These are phyloP conservation scores for Pseudomyrmex cubaensis DNA, from an alignment of 1,140 invertebrate species.

Conservation along the genomic window DNA sequence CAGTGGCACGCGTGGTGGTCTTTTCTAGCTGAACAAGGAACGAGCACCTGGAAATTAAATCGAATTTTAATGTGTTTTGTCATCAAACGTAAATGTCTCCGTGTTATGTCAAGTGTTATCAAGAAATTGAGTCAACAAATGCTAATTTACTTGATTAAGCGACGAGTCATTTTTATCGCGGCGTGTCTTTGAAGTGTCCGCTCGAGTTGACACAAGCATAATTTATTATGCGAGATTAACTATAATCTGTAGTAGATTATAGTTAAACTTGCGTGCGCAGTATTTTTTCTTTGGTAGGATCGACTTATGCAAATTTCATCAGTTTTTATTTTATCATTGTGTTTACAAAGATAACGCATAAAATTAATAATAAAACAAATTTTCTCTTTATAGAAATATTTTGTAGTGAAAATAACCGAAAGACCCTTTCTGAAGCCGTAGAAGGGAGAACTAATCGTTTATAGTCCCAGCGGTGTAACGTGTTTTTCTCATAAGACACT, in stretches of 20 bases:
- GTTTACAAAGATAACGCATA: too few species aligned
- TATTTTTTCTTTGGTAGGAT: slow-evolving; percentile 80
- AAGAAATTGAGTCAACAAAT: slow-evolving; percentile 37
- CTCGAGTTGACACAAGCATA: not conserved
- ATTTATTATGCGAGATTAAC: slow-evolving; percentile 1
- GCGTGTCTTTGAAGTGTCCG: not conserved
- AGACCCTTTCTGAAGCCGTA: too few species aligned
- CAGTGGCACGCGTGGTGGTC: not conserved
- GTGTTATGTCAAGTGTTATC: slow-evolving; percentile 35
- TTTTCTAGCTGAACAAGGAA: not conserved
- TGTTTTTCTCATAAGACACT: too few species aligned
- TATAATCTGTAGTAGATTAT: slow-evolving; percentile 78
- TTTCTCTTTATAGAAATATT: too few species aligned
- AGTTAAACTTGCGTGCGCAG: slow-evolving; percentile 83
- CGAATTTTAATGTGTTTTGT: slow-evolving; percentile 65
- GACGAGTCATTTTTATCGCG: not conserved
- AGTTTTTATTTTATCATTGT: slow-evolving; percentile 85
- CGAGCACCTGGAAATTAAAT: slow-evolving; percentile 50
- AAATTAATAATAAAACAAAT: too few species aligned
- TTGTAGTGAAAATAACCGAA: too few species aligned
- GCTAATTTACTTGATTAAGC: slow-evolving; percentile 22
- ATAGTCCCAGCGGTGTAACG: too few species aligned
- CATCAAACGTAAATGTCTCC: slow-evolving; percentile 25
- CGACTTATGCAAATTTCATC: slow-evolving; percentile 72
- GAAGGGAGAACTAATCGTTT: too few species aligned